These are phyloP conservation scores for Globia sparganii DNA, from an alignment of 2,888 invertebrate species.

Conservation along the genomic window DNA sequence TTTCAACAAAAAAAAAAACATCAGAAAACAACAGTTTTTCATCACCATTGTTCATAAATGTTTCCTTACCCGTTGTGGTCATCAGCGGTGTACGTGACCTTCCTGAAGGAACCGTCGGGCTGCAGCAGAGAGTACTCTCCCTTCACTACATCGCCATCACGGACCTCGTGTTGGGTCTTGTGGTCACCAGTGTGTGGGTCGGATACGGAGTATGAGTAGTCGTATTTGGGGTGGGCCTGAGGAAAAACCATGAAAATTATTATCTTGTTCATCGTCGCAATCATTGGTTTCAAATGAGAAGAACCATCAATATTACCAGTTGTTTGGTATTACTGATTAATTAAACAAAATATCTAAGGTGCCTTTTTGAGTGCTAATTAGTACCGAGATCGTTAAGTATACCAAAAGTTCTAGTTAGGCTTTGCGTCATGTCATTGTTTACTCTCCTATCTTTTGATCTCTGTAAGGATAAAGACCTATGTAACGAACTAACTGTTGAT, in stretches of 20 bases:
- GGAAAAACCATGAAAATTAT: constrained; percentile 19
- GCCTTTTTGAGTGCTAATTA: background rate
- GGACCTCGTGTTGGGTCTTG: constrained; percentile 87
- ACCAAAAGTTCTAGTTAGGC: background rate
- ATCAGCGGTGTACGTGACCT: constrained; percentile 89
- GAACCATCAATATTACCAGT: background rate
- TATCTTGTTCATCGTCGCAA: background rate
- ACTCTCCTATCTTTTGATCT: background rate
- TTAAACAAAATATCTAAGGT: background rate
- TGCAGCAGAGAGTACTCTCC: constrained; percentile 88
- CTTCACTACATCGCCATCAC: constrained; percentile 87
- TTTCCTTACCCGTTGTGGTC: constrained; percentile 86
- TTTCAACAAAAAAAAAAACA: background rate
- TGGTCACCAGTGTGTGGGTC: constrained; percentile 89
- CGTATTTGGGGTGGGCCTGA: constrained; percentile 88
- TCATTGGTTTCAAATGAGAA: background rate
- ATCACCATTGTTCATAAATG: background rate
- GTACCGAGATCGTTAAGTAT: background rate
- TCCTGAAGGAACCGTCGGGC: constrained; percentile 88
- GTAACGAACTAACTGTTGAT: background rate
- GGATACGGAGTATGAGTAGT: constrained; percentile 88
- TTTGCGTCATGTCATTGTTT: background rate
- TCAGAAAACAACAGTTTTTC: background rate
- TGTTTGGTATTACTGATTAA: background rate
- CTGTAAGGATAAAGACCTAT: background rate